phyloP scores from a whole-genome alignment of 2,113 vertebrate genomes.

The Rhombomys opimus region DNA sequence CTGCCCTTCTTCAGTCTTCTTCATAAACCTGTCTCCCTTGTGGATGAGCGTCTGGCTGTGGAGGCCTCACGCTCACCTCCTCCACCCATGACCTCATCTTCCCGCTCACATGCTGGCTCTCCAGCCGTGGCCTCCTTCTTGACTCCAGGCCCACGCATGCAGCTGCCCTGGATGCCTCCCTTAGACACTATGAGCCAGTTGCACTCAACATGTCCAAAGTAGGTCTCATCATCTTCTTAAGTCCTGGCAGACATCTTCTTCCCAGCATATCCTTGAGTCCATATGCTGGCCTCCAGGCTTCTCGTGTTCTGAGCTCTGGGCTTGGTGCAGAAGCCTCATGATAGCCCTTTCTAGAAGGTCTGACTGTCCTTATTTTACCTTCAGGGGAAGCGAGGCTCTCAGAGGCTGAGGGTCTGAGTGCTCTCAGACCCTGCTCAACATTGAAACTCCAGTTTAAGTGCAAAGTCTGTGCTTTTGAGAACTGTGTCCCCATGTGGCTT shows the following conservation, averaged over 20 bases:
- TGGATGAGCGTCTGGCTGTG: conserved; percentile 5
- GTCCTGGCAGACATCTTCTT: neutral
- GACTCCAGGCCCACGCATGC: conserved; percentile 47
- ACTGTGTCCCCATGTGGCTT: neutral
- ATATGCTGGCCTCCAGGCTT: neutral
- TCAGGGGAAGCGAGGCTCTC: neutral
- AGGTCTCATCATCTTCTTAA: conserved; percentile 35
- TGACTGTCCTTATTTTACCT: neutral
- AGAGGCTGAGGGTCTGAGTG: conserved; percentile 23
- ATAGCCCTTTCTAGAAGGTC: neutral
- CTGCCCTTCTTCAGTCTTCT: neutral
- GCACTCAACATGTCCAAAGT: neutral
- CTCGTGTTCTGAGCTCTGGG: neutral
- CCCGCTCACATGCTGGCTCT: conserved; percentile 28
- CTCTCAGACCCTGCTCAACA: neutral
- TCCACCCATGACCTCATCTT: conserved; percentile 63
- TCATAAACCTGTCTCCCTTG: conserved; percentile 21
- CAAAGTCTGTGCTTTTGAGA: conserved; percentile 5
- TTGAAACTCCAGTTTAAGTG: conserved; percentile 1
- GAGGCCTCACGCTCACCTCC: neutral
- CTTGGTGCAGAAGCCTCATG: neutral
- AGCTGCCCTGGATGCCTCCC: conserved; percentile 56
- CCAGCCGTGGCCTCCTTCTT: conserved; percentile 51
- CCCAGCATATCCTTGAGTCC: neutral
- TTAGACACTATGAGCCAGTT: conserved; percentile 11